These are phyloP conservation scores for Caiman crocodilus DNA, from an alignment of 2,797 vertebrate genomes.

Conservation along the genomic window DNA sequence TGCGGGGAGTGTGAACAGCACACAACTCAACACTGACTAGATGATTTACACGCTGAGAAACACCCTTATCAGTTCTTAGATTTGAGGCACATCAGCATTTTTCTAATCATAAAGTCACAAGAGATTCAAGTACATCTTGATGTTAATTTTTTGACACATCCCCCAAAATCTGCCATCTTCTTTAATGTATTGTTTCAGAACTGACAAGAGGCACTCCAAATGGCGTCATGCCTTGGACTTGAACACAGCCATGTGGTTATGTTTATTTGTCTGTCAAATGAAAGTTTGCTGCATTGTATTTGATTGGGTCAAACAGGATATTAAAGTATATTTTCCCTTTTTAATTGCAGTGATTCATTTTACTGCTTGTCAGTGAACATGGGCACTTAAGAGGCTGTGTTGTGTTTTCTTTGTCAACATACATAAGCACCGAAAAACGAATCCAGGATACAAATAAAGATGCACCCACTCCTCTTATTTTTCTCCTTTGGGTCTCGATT, in stretches of 20 bases:
- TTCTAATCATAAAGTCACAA: not conserved
- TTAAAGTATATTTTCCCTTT: slow-evolving; percentile 64
- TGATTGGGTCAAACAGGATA: slow-evolving; percentile 67
- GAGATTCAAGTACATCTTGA: slow-evolving; percentile 3
- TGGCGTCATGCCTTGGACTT: slow-evolving; percentile 60
- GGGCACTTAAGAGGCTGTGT: slow-evolving; percentile 55
- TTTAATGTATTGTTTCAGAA: slow-evolving; percentile 70
- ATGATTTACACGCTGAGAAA: not conserved
- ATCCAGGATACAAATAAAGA: slow-evolving; percentile 14
- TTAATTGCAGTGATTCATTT: slow-evolving; percentile 46
- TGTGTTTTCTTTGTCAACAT: slow-evolving; percentile 44
- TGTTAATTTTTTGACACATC: slow-evolving; percentile 48
- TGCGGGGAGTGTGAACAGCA: not conserved
- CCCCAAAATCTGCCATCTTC: slow-evolving; percentile 44
- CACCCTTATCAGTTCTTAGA: not conserved
- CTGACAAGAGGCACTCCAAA: slow-evolving; percentile 66
- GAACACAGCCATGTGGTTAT: slow-evolving; percentile 58
- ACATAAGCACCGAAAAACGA: slow-evolving; percentile 7
- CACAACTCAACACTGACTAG: not conserved
- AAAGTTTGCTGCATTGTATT: slow-evolving; percentile 60
- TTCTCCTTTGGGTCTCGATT: not conserved
- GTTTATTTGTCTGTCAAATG: slow-evolving; percentile 71
- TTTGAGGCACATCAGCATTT: not conserved
- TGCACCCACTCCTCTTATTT: not conserved
- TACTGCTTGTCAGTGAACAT: slow-evolving; percentile 60